Evolutionary conservation across 2,888 invertebrate genomes (phyloP).

Genomic region (Copidosoma aretas): DNA sequence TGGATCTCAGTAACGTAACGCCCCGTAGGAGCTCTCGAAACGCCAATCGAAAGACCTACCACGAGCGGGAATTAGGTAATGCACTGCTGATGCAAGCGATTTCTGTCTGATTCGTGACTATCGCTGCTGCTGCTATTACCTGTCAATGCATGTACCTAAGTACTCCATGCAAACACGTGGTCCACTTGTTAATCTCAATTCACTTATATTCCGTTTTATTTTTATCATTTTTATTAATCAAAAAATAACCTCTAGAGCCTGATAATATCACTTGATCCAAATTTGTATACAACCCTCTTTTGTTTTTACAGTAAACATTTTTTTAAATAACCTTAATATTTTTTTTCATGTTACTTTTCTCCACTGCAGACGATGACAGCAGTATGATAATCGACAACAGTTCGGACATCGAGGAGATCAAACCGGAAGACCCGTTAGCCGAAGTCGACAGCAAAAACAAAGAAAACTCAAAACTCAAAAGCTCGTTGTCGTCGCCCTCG

Average conservation of each 20-base stretch:
- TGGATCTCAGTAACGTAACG: conserved; percentile 39
- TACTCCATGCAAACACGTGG: too few species aligned
- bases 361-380: conserved; percentile 50
- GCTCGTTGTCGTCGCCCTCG: neutral
- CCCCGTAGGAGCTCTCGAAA: conserved; percentile 68
- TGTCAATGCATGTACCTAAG: too few species aligned
- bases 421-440: conserved; percentile 68
- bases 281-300: neutral
- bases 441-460: conserved; percentile 61
- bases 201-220: neutral
- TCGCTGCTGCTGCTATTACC: too few species aligned
- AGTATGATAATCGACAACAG: conserved; percentile 66
- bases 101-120: too few species aligned
- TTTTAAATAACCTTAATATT: neutral
- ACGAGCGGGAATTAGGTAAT: conserved; percentile 63
- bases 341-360: neutral
- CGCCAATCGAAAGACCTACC: conserved; percentile 67
- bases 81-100: neutral
- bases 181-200: neutral
- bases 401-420: conserved; percentile 72
- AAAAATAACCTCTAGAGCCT: neutral
- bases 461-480: conserved; percentile 56
- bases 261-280: too few species aligned
- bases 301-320: neutral
- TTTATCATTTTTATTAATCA: neutral